phyloP scores from a whole-genome alignment of 2,113 vertebrate species.

The Lophura nycthemera region DNA sequence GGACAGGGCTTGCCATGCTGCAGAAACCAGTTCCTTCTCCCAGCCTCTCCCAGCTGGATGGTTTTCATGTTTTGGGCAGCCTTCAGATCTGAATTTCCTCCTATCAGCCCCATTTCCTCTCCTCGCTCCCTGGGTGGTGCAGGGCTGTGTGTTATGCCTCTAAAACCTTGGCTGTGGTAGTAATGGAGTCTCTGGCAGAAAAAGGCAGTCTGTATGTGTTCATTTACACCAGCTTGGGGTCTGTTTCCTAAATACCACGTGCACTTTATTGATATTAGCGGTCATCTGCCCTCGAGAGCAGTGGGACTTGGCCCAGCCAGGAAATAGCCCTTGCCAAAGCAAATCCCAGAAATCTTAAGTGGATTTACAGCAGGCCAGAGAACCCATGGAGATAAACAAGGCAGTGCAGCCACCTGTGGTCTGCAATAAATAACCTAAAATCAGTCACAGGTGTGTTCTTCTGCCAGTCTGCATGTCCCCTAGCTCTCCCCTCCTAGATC shows the following conservation, averaged over 20 bases:
- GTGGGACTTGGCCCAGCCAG: slow-evolving; percentile 66
- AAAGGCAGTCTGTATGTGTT: neutral
- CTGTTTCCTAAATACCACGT: slow-evolving; percentile 29
- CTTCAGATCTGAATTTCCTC: neutral
- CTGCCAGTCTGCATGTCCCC: neutral
- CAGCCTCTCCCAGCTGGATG: neutral
- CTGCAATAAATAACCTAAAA: slow-evolving; percentile 51
- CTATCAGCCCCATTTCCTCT: neutral
- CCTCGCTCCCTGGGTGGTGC: neutral
- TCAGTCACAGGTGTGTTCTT: slow-evolving; percentile 47
- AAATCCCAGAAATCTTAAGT: slow-evolving; percentile 48
- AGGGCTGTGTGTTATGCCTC: neutral
- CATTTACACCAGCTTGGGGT: neutral
- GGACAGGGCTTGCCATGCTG: accelerated
- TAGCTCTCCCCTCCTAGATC: neutral
- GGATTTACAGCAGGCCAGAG: slow-evolving; percentile 26
- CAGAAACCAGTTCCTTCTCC: neutral
- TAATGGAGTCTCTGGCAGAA: neutral
- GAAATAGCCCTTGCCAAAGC: slow-evolving; percentile 71
- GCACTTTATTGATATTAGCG: slow-evolving; percentile 40
- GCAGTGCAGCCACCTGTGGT: slow-evolving; percentile 65
- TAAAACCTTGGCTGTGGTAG: neutral
- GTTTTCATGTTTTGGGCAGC: neutral
- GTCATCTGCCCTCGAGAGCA: slow-evolving; percentile 11
- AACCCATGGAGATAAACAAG: slow-evolving; percentile 53